Conservation (phyloP, 2,113 vertebrate species). For the Siphamia tubifer region DNA sequence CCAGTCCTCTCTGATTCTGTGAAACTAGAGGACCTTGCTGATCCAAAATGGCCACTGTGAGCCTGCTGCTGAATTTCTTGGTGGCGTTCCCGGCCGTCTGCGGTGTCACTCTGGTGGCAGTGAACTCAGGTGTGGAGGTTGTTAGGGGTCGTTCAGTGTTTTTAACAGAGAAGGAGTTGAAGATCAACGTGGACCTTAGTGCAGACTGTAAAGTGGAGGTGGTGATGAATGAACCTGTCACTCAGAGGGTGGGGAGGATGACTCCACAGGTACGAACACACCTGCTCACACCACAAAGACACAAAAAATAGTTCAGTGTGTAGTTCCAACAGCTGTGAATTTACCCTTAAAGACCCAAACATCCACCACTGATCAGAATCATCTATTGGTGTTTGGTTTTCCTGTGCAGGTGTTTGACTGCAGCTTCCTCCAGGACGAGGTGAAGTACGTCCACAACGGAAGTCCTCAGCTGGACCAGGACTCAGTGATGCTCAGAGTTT, state of each 20-base stretch:
- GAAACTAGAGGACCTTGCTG: not conserved
- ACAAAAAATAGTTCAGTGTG: too few relatives aligned
- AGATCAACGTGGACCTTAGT: constrained; percentile 45
- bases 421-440: constrained; percentile 71
- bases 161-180: constrained; percentile 60
- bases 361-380: too few relatives aligned
- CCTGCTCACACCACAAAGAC: not conserved
- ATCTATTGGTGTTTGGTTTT: not conserved
- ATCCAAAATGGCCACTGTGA: constrained; percentile 35
- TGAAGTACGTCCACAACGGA: constrained; percentile 71
- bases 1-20: not conserved
- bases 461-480: constrained; percentile 76
- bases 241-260: constrained; percentile 73
- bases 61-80: constrained; percentile 5
- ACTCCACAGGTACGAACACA: constrained; percentile 60
- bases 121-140: constrained; percentile 63
- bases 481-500: constrained; percentile 67
- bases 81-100: not conserved
- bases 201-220: constrained; percentile 78
- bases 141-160: constrained; percentile 70
- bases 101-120: constrained; percentile 54
- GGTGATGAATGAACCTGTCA: constrained; percentile 74
- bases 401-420: constrained; percentile 78
- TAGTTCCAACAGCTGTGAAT: too few relatives aligned
- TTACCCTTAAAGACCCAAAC: too few relatives aligned